Evolutionary conservation across 1,140 invertebrate genomes (phyloP).

Genomic region (Hylaeus anthracinus): DNA sequence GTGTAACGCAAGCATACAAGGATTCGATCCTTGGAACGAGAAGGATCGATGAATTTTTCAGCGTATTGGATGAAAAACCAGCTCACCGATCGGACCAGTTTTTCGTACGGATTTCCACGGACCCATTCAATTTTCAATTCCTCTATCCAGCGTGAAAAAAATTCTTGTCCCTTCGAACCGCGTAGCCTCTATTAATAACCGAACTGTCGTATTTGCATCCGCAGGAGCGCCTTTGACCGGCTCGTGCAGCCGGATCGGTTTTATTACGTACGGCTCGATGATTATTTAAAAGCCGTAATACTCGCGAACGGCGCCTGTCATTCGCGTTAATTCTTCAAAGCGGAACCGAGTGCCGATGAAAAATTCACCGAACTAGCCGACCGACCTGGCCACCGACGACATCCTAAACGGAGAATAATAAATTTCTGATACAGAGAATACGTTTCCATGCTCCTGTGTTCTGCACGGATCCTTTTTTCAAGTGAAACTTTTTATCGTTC

Average conservation of each 20-base stretch:
- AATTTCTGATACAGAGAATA: not conserved
- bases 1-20: not conserved
- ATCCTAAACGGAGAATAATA: not conserved
- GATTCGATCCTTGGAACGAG: not conserved
- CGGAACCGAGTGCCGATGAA: not conserved
- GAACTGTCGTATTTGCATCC: conserved; percentile 10
- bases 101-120: conserved; percentile 1
- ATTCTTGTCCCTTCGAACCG: conserved; percentile 7
- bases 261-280: conserved; percentile 4
- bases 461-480: not conserved
- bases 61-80: not conserved
- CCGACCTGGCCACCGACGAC: not conserved
- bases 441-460: not conserved
- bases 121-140: conserved; percentile 16
- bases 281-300: conserved; percentile 20
- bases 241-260: not conserved
- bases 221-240: conserved; percentile 2
- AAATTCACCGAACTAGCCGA: not conserved
- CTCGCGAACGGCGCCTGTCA: not conserved
- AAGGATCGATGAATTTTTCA: conserved; percentile 16
- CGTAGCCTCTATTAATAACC: conserved; percentile 12
- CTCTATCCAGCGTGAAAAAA: not conserved
- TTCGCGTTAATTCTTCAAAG: conserved; percentile 13
- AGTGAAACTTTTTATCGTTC: no score
- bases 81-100: not conserved